A percentile compares a stretch with the other conserved stretches of the same genome.
phyloP scores from a whole-genome alignment of 2,797 vertebrate genomes.

The Lithobates sylvaticus region DNA sequence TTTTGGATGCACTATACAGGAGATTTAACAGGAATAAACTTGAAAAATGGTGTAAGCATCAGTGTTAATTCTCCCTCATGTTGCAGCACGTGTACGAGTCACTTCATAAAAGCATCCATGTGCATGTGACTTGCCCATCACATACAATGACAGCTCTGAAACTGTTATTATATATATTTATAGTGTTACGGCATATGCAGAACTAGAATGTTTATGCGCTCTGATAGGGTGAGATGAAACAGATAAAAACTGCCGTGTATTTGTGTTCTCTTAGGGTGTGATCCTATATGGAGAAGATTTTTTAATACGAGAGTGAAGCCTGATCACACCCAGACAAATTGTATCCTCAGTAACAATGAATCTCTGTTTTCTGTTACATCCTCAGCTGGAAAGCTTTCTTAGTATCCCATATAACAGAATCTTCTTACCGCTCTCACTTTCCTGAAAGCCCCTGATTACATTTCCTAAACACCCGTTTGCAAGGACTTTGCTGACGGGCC shows the following conservation, averaged over 20 bases:
- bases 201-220: not conserved
- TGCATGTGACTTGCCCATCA: not conserved
- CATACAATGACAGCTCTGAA: no score
- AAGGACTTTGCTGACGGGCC: no score
- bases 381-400: no score
- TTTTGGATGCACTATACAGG: not conserved
- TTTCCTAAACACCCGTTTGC: no score
- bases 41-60: not conserved
- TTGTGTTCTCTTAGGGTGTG: not conserved
- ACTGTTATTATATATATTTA: not conserved
- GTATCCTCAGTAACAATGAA: not conserved
- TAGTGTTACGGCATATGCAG: not conserved
- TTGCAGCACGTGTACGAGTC: not conserved
- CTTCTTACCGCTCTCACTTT: no score
- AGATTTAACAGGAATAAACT: not conserved
- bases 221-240: not conserved
- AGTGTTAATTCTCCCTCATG: not conserved
- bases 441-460: no score
- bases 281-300: not conserved
- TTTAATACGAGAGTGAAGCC: not conserved
- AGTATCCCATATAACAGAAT: no score
- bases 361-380: no score
- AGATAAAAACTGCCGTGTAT: not conserved
- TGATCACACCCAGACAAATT: not conserved
- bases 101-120: not conserved